Evolutionary conservation across 1,140 invertebrate species (phyloP).

Genomic region (Anoplophora glabripennis): DNA sequence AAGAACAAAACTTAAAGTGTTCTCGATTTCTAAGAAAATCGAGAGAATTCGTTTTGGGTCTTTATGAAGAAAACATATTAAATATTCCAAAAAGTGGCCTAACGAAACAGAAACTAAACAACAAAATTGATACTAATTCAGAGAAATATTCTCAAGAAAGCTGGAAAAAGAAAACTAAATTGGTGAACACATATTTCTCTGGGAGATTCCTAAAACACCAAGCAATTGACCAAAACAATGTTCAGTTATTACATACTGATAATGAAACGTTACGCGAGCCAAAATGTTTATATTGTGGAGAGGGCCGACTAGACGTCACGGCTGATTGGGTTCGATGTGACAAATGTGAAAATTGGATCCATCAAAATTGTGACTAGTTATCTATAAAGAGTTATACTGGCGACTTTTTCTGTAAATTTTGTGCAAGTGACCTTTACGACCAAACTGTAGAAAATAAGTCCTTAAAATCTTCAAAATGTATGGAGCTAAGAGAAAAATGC

Average conservation of each 20-base stretch:
- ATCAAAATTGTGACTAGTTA: not conserved
- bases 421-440: too few species aligned
- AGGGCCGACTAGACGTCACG: constrained; percentile 2
- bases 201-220: not conserved
- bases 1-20: constrained; percentile 12
- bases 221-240: too few species aligned
- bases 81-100: not conserved
- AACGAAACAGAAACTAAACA: not conserved
- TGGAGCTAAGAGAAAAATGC: too few species aligned
- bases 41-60: constrained; percentile 6
- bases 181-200: not conserved
- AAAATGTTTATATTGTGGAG: constrained; percentile 13
- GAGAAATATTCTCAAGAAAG: not conserved
- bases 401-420: too few species aligned
- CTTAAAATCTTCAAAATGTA: too few species aligned
- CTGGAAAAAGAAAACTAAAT: not conserved
- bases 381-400: too few species aligned
- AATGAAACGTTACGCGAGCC: not conserved
- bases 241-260: too few species aligned
- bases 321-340: constrained; percentile 16
- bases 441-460: too few species aligned
- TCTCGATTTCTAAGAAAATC: constrained; percentile 15
- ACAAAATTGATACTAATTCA: not conserved
- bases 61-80: not conserved
- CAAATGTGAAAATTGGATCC: not conserved